Conservation (phyloP, 1,140 invertebrate genomes). For the Tetragonula clypearis region DNA sequence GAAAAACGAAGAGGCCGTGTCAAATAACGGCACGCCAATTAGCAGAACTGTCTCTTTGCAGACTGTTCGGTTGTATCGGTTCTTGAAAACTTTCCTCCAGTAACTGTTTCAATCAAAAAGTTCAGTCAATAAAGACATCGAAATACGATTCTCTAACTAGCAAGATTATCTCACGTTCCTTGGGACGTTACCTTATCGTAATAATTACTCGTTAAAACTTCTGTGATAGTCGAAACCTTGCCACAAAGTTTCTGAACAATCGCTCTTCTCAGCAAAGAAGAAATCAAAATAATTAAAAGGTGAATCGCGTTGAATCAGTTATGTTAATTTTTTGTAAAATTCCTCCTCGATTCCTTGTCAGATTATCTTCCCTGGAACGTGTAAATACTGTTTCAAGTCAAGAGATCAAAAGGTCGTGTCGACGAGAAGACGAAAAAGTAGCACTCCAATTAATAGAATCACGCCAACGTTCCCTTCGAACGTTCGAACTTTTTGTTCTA, state of each 20-base stretch:
- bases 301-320: background rate
- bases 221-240: background rate
- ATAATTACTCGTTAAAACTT: background rate
- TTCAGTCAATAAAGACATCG: background rate
- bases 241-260: too few species aligned
- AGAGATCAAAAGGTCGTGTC: background rate
- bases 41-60: too few species aligned
- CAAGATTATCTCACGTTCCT: background rate
- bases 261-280: background rate
- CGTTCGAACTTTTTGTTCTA: background rate
- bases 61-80: too few species aligned
- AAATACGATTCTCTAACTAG: background rate
- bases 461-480: too few species aligned
- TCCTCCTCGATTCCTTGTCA: background rate
- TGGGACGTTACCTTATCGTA: too few species aligned
- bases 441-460: background rate
- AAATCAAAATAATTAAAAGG: background rate
- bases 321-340: background rate
- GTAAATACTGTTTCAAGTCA: background rate
- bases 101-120: background rate
- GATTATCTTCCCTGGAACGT: background rate
- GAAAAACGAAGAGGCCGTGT: too few species aligned
- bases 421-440: too few species aligned
- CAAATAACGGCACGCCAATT: too few species aligned
- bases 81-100: too few species aligned